Evolutionary conservation across 1,140 invertebrate species (phyloP).

Genomic region (Lepidurus packardi): DNA sequence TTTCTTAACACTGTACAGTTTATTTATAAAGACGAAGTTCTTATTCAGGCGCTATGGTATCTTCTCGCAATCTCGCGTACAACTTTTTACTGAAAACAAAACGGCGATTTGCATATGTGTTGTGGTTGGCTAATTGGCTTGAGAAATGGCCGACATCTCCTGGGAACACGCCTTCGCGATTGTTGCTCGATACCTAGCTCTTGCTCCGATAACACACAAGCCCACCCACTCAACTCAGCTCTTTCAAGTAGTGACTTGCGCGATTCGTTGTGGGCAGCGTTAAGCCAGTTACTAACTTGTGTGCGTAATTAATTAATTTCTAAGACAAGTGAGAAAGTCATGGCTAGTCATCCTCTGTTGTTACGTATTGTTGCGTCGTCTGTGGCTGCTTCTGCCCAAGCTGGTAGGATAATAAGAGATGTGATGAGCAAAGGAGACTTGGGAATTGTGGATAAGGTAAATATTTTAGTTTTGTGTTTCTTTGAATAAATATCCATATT

Average conservation of each 20-base stretch:
- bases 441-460: conserved; percentile 79
- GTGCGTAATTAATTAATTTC: not conserved
- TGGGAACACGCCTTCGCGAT: too few relatives aligned
- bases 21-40: too few relatives aligned
- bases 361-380: conserved; percentile 65
- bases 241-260: not conserved
- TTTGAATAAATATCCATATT: not conserved
- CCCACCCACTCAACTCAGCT: too few relatives aligned
- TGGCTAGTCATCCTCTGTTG: conserved; percentile 55
- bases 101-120: too few relatives aligned
- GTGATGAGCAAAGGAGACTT: conserved; percentile 80
- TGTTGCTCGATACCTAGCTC: too few relatives aligned
- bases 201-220: too few relatives aligned
- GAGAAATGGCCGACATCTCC: too few relatives aligned
- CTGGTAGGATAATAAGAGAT: conserved; percentile 84
- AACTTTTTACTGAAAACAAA: too few relatives aligned
- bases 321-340: conserved; percentile 44
- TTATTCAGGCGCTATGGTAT: too few relatives aligned
- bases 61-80: too few relatives aligned
- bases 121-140: too few relatives aligned
- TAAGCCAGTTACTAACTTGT: not conserved
- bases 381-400: conserved; percentile 67
- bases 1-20: too few relatives aligned
- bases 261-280: not conserved
- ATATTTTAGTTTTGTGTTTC: conserved; percentile 35